Evolutionary conservation across 2,888 invertebrate species (phyloP).

Genomic region (Muschampia plurimacula): DNA sequence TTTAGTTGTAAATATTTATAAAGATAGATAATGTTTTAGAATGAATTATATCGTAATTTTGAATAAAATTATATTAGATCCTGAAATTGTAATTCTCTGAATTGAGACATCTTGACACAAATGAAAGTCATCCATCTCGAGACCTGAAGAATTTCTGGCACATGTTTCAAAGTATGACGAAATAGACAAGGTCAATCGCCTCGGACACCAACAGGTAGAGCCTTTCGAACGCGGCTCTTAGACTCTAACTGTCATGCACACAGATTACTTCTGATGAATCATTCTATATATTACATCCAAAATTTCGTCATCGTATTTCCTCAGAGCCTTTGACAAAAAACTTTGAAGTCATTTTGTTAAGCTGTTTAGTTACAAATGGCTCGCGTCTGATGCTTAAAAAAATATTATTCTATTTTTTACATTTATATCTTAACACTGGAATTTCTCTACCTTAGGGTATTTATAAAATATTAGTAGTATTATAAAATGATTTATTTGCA

Average conservation of each 20-base stretch:
- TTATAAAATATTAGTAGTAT: no score
- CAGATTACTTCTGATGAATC: not conserved
- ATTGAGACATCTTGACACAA: not conserved
- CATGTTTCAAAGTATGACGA: conserved; percentile 1
- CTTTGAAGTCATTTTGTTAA: not conserved
- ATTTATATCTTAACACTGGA: no score
- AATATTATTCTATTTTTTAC: no score
- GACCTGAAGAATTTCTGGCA: not conserved
- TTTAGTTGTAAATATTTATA: no score
- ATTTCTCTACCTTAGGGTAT: no score
- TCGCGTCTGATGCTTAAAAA: not conserved
- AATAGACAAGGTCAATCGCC: conserved; percentile 8
- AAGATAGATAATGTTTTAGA: no score
- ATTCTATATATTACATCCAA: not conserved
- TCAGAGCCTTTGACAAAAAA: conserved; percentile 1
- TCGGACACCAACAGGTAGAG: not conserved
- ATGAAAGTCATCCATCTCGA: not conserved
- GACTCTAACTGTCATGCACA: not conserved
- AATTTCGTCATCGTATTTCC: conserved; percentile 3
- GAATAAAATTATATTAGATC: no score
- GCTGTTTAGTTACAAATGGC: not conserved
- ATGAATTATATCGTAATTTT: no score
- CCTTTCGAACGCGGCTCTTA: not conserved
- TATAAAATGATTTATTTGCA: no score
- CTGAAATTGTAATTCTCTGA: not conserved